Percentiles rank a stretch among this genome's conserved stretches.
Conservation (phyloP, 2,113 vertebrate genomes). For the Morone chrysops region DNA sequence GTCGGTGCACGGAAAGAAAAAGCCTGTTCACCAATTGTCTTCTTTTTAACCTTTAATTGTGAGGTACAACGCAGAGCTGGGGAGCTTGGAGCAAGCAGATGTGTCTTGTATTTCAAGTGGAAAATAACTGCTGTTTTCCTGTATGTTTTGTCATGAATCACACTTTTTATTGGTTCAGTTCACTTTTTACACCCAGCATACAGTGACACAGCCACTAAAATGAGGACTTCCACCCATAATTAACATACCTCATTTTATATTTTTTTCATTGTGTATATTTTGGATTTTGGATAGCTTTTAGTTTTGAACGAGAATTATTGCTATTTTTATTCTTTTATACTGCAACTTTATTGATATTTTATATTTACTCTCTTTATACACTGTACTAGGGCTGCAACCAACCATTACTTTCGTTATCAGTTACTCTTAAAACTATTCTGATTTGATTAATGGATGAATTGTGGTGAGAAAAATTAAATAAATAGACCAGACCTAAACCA, state of each 20-base stretch:
- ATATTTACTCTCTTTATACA: neutral
- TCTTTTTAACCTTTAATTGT: no score
- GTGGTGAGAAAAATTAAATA: no score
- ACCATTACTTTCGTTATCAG: neutral
- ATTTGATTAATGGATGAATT: no score
- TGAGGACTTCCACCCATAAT: neutral
- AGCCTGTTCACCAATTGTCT: no score
- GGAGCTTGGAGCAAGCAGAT: neutral
- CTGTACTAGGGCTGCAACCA: neutral
- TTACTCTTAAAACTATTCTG: neutral
- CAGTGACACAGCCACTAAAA: neutral
- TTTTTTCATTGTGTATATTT: neutral
- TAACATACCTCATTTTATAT: neutral
- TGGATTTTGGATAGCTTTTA: neutral
- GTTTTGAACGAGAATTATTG: no score
- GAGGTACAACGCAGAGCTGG: neutral
- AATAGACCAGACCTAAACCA: neutral
- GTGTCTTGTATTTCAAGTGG: neutral
- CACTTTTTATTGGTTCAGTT: neutral
- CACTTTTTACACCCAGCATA: neutral
- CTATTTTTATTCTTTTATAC: no score
- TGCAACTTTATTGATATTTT: neutral
- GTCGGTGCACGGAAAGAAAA: no score
- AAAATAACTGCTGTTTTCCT: neutral
- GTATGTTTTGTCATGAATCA: conserved; percentile 1